Conservation (phyloP, 2,888 invertebrate genomes). For the Leptodirus hochenwartii region DNA sequence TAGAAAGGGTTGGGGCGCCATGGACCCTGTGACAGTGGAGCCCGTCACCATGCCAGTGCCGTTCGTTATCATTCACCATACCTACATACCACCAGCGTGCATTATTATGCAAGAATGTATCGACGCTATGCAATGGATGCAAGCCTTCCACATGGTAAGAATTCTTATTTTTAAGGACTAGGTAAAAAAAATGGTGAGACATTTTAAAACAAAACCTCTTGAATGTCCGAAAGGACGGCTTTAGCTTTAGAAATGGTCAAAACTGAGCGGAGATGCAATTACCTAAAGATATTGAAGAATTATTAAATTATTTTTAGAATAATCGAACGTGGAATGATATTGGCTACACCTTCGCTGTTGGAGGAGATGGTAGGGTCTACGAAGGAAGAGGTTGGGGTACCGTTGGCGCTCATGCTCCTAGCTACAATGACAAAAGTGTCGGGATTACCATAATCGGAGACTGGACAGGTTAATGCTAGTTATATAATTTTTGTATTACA, state of each 20-base stretch:
- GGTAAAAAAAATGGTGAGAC: background rate
- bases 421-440: constrained; percentile 46
- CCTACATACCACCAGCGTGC: constrained; percentile 44
- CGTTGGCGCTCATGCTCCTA: constrained; percentile 51
- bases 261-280: no score
- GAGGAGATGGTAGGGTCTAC: constrained; percentile 52
- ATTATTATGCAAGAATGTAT: constrained; percentile 32
- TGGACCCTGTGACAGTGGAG: constrained; percentile 27
- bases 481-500: background rate
- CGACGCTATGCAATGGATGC: constrained; percentile 43
- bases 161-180: background rate
- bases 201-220: background rate
- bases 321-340: constrained; percentile 48
- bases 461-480: constrained; percentile 42
- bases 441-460: constrained; percentile 57
- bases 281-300: no score
- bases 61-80: constrained; percentile 55
- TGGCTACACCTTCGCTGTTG: constrained; percentile 52
- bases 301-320: no score
- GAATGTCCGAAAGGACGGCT: background rate
- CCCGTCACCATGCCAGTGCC: constrained; percentile 38
- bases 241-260: constrained; percentile 7
- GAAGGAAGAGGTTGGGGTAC: constrained; percentile 52
- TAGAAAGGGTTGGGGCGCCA: constrained; percentile 40
- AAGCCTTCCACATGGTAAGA: constrained; percentile 37